These are phyloP conservation scores for Drosophila anomelani DNA, from an alignment of 2,888 invertebrate species.

Conservation along the genomic window DNA sequence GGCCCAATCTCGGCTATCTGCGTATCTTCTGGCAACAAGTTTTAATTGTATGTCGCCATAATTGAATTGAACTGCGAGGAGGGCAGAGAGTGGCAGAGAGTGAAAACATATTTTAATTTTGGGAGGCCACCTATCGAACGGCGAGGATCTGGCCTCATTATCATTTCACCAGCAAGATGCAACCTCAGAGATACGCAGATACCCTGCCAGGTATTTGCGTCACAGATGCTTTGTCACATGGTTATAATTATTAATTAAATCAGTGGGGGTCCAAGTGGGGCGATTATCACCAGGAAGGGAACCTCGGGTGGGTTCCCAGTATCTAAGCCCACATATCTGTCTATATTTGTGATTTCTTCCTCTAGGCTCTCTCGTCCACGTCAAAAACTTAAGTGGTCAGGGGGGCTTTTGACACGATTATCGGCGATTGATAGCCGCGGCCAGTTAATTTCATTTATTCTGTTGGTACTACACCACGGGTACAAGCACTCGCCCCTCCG, in stretches of 20 bases:
- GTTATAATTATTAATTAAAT: conserved; percentile 78
- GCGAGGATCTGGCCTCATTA: conserved; percentile 15
- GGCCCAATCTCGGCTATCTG: conserved; percentile 46
- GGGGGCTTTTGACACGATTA: conserved; percentile 66
- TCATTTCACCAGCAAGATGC: conserved; percentile 52
- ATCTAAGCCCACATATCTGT: conserved; percentile 26
- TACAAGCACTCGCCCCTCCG: conserved; percentile 28
- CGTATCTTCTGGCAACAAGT: conserved; percentile 60
- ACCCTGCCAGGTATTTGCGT: conserved; percentile 59
- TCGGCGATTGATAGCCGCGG: conserved; percentile 55
- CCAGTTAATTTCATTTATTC: conserved; percentile 76
- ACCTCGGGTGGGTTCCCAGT: conserved; percentile 13
- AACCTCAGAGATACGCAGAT: conserved; percentile 52
- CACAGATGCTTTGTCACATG: conserved; percentile 66
- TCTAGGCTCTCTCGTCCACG: conserved; percentile 29
- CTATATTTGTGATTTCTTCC: conserved; percentile 14
- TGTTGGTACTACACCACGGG: conserved; percentile 22
- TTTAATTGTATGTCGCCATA: conserved; percentile 80
- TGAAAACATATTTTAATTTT: conserved; percentile 75
- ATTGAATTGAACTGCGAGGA: conserved; percentile 71
- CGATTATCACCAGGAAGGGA: conserved; percentile 44
- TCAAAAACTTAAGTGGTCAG: conserved; percentile 45
- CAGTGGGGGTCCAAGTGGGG: conserved; percentile 48
- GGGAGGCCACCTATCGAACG: conserved; percentile 19
- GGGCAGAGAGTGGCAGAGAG: neutral